These are phyloP conservation scores for Columba guinea DNA, from an alignment of 2,797 vertebrate genomes.

Conservation along the genomic window DNA sequence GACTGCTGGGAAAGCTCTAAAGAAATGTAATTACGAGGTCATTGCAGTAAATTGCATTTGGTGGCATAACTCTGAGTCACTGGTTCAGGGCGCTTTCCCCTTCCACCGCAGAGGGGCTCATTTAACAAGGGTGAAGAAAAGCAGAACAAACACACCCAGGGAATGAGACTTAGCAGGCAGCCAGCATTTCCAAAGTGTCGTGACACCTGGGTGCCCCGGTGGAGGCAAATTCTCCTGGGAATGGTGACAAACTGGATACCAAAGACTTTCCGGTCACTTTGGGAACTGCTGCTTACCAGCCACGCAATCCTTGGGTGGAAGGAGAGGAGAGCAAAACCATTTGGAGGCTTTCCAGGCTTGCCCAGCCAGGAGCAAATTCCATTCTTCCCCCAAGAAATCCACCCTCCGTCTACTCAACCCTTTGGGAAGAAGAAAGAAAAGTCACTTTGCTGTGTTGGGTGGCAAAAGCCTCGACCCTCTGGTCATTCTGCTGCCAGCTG, in stretches of 20 bases:
- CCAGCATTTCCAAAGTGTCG: neutral
- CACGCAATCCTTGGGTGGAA: rapidly evolving
- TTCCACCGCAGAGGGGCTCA: neutral
- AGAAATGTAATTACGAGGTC: neutral
- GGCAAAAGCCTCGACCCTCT: rapidly evolving
- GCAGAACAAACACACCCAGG: neutral
- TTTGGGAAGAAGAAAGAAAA: neutral
- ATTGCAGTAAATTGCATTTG: neutral
- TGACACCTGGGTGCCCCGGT: neutral
- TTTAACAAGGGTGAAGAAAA: neutral
- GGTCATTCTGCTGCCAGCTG: rapidly evolving
- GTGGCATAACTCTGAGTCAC: neutral
- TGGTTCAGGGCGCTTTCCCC: neutral
- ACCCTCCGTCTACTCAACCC: neutral
- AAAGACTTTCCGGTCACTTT: neutral
- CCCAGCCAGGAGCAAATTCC: neutral
- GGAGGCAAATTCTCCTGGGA: neutral
- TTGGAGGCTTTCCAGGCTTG: neutral
- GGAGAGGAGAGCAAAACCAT: neutral
- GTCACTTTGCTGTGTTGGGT: neutral
- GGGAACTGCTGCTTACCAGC: neutral
- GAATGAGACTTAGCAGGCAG: rapidly evolving
- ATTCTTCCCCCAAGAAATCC: neutral
- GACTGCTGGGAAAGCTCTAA: neutral
- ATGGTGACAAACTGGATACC: neutral